Evolutionary conservation across 2,888 invertebrate species (phyloP), one percentile per base, ranked within the genome.

Genomic region (Phymatocera aterrima): DNA sequence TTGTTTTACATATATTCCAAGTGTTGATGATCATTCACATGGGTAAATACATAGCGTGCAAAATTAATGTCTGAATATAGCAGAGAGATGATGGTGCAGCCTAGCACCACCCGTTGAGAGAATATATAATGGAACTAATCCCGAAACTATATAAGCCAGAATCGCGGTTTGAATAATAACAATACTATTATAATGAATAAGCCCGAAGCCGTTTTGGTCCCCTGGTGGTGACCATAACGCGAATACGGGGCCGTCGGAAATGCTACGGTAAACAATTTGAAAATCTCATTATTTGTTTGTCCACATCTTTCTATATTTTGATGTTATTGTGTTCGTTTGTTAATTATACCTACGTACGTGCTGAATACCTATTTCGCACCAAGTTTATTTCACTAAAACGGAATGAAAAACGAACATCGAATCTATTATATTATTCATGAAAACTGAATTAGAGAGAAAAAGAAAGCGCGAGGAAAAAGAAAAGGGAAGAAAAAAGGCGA

Each of bases 131-230:
- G 4, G 24, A 68, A 68, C 15, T 68, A 46, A 68, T 68, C 46
- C 21, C n/a, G 24, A n/a, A 68, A 46, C 43, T 28, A 68, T n/a
- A 68, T 46, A 46, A 68, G 10, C 68, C 21, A 68, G 68, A 46
- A 68, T 34, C 46, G 28, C 15, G 15, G 68, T 46, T 24, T 24
- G 68, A 68, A 43, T 43, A 46, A 46, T 24, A 46, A 68, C 68
- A 68, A 46, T n/a, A 68, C 21, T 28, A 6, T 68, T 40, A 46
- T 46, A 28, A 3, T 34, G 21, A 21, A 12, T 15, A 64, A 10
- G 10, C 18, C 34, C 37, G 37, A 21, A 64, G 37, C 34, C 18
- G 18, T n/a, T 64, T 37, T 40, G 37, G 37, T 34, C 34, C 37
- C 18, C 64, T 64, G 18, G 12, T 21, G 37, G n/a, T 1, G 21